Evolutionary conservation across 2,113 vertebrate species (phyloP).

Genomic region (Paratilapia polleni): DNA sequence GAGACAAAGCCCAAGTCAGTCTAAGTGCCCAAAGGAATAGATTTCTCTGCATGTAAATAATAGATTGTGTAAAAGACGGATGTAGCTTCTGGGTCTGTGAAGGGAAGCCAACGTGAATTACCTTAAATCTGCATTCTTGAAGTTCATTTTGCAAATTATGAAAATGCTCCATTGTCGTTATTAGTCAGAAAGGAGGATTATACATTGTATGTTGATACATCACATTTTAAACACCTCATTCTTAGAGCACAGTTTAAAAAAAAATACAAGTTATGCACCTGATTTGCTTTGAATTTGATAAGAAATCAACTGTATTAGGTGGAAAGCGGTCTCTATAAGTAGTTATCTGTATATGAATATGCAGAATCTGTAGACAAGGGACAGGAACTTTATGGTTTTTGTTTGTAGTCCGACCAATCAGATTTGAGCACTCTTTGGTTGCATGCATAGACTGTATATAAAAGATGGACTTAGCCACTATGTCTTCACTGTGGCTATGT

Average conservation of each 20-base stretch:
- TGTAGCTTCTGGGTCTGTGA: no score
- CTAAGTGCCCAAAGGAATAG: background rate
- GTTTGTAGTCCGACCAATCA: no score
- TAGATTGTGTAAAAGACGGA: no score
- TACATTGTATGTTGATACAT: background rate
- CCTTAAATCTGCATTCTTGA: rapidly evolving
- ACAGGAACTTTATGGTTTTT: background rate
- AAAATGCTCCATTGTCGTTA: no score
- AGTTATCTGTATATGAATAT: background rate
- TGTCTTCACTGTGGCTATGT: no score
- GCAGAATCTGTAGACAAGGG: background rate
- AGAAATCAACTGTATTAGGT: background rate
- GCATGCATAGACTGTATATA: no score
- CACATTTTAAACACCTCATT: background rate
- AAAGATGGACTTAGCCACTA: no score
- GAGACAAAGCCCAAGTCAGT: background rate
- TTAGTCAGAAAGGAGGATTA: background rate
- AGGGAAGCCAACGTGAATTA: no score
- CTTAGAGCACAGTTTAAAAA: rapidly evolving
- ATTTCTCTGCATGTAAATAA: background rate
- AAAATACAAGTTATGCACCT: background rate
- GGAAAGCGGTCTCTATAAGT: background rate
- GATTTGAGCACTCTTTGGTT: no score
- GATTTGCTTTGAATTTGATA: background rate
- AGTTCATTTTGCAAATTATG: background rate